These are phyloP conservation scores for Tricholauxania praeusta DNA, from an alignment of 2,888 invertebrate species.

Conservation along the genomic window DNA sequence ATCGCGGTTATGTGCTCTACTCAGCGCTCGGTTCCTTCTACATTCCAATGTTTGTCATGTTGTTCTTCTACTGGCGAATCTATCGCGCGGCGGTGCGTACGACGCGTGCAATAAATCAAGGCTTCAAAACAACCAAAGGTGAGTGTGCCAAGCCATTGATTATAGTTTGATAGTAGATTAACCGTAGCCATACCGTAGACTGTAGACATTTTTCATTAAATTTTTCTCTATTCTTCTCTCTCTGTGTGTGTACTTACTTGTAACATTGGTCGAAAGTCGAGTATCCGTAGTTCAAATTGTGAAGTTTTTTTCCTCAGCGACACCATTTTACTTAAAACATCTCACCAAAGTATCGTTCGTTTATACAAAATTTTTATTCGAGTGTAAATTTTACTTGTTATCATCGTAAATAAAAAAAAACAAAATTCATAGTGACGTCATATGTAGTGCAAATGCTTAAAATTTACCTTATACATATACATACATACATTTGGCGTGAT, in stretches of 20 bases:
- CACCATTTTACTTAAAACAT: no score
- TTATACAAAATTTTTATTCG: no score
- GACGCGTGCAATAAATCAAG: constrained; percentile 92
- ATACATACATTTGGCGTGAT: no score
- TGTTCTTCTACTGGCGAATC: constrained; percentile 98
- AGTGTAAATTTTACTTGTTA: background rate
- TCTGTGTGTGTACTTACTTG: no score
- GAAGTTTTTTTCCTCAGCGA: no score
- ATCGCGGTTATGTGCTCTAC: constrained; percentile 95
- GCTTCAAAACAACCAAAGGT: constrained; percentile 89
- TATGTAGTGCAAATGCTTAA: background rate
- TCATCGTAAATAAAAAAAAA: background rate
- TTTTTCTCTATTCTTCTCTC: background rate
- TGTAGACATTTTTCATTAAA: background rate
- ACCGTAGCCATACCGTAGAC: background rate
- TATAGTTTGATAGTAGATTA: background rate
- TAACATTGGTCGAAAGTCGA: no score
- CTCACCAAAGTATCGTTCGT: no score
- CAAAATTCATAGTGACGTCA: background rate
- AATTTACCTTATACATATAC: no score
- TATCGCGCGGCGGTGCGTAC: constrained; percentile 94
- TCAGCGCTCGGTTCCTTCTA: constrained; percentile 98
- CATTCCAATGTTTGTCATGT: constrained; percentile 97
- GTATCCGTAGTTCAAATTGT: no score
- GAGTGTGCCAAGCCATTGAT: constrained; percentile 49